These are phyloP conservation scores for Adineta ricciae DNA, from an alignment of 2,888 invertebrate genomes.

Conservation along the genomic window DNA sequence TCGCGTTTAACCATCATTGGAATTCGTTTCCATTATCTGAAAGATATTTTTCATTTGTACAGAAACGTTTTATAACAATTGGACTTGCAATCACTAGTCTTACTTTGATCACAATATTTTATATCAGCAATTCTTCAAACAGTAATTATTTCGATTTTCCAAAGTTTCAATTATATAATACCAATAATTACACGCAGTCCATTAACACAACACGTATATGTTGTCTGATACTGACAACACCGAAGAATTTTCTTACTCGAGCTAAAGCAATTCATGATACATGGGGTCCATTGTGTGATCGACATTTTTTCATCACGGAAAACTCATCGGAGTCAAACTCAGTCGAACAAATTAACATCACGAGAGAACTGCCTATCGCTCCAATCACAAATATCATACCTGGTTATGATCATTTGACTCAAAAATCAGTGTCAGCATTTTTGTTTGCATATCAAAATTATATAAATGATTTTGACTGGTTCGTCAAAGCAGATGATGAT, in stretches of 20 bases:
- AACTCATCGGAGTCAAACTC: not conserved
- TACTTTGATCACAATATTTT: not conserved
- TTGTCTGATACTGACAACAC: slow-evolving; percentile 27
- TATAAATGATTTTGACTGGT: slow-evolving; percentile 27
- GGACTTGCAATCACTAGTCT: not conserved
- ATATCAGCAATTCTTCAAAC: not conserved
- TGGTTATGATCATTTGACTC: not conserved
- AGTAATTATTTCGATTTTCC: not conserved
- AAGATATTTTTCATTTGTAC: not conserved
- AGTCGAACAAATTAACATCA: not conserved
- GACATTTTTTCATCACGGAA: slow-evolving; percentile 20
- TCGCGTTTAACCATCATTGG: too few species aligned
- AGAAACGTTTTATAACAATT: not conserved
- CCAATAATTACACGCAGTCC: not conserved
- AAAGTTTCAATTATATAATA: not conserved
- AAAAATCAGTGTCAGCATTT: not conserved
- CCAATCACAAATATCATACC: not conserved
- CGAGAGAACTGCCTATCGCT: not conserved
- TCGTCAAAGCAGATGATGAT: slow-evolving; percentile 33
- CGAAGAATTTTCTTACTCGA: slow-evolving; percentile 23
- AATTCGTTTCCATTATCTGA: too few species aligned
- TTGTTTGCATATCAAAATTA: not conserved
- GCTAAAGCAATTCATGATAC: slow-evolving; percentile 26
- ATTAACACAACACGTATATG: not conserved
- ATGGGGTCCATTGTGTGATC: slow-evolving; percentile 29